These are phyloP conservation scores for Capromys pilorides DNA, from an alignment of 2,797 vertebrate species.

Conservation along the genomic window DNA sequence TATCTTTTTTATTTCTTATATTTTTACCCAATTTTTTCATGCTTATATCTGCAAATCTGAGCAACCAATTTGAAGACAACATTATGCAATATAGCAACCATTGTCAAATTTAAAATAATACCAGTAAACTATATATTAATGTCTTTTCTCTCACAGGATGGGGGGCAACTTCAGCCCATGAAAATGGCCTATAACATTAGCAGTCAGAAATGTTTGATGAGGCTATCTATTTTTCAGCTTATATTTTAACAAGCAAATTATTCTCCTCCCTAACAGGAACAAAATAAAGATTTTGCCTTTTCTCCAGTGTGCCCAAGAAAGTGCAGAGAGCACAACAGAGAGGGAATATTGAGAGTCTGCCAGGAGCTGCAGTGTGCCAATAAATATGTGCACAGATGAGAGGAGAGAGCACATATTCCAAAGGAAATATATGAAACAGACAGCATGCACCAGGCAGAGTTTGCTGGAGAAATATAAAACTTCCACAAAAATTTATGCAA, in stretches of 20 bases:
- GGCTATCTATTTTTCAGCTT: not conserved
- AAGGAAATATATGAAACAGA: not conserved
- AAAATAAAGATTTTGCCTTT: constrained; percentile 41
- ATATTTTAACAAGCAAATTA: constrained; percentile 45
- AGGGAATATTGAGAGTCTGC: constrained; percentile 10
- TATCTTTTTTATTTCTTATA: too few relatives aligned
- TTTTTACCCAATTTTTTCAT: too few relatives aligned
- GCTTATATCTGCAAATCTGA: too few relatives aligned
- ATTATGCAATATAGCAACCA: too few relatives aligned
- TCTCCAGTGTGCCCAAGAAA: not conserved
- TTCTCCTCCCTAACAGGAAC: not conserved
- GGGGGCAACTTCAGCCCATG: not conserved
- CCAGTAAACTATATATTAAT: not conserved
- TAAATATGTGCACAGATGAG: not conserved
- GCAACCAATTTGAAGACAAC: too few relatives aligned
- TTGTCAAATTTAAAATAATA: too few relatives aligned
- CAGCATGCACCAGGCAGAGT: not conserved
- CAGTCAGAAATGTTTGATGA: constrained; percentile 1
- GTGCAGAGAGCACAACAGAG: not conserved
- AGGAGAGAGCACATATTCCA: not conserved
- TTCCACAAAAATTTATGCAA: constrained; percentile 41
- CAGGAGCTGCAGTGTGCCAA: not conserved
- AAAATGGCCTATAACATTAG: not conserved
- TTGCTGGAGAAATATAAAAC: constrained; percentile 13
- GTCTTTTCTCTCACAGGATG: not conserved